Evolutionary conservation across 2,797 vertebrate species (phyloP), one percentile per base, ranked within the genome.

Genomic region (Myotis daubentonii): DNA sequence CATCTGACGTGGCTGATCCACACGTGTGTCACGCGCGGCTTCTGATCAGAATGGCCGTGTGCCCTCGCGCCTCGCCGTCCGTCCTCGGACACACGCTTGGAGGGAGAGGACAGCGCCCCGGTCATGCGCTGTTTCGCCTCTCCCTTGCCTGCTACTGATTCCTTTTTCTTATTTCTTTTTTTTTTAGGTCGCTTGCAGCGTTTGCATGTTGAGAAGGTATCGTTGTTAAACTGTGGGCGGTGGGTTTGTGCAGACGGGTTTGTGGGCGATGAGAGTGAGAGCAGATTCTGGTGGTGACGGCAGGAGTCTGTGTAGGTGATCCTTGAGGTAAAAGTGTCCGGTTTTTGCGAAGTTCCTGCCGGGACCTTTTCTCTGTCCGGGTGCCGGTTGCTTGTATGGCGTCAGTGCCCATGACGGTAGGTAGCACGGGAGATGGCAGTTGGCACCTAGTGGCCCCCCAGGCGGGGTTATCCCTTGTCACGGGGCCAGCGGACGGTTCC

Each of bases 161-260:
- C 47, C 8, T 74, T 17, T 66, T 28, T 22, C 3, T 19, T 55
- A 3, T 20, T 28, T 49, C 62, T 72, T 53, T 76, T 38, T 38
- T 75, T 81, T 72, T 74, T 55, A 71, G 62, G 20, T 66, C 81
- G 10, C n/a, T 84, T 89, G 12, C 10, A 44, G 36, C 36, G 19
- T 38, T 81, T 88, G 57, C 62, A 49, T 91, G 62, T 79, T 66
- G 47, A 95, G 60, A 89, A 79, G 36, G 38, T 74, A 19, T 22
- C 74, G 9, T 76, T 76, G 6, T 74, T 65, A 53, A 53, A 3
- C 62, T 86, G 78, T 91, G 47, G 2, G 8, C 72, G n/a, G 30
- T 90, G 9, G 49, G 68, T 62, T 30, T 13, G 28, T 28, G 13
- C 28, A 6, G 28, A 62, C 12, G 12, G 60, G 60, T 30, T 62